Evolutionary conservation across 1,140 invertebrate species (phyloP).

Genomic region (Pemphigus obesinymphae): DNA sequence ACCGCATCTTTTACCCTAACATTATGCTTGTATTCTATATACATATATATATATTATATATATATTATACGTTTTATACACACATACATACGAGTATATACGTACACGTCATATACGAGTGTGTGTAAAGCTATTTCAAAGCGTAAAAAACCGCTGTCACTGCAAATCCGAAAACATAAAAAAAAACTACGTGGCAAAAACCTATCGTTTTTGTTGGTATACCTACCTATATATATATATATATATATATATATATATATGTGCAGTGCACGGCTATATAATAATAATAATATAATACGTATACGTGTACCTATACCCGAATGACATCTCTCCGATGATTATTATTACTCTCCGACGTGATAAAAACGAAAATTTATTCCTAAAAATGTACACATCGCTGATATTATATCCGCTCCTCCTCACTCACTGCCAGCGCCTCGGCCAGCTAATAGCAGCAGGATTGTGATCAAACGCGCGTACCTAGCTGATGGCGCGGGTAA

Average conservation of each 20-base stretch:
- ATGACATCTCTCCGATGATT: not conserved
- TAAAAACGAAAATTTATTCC: not conserved
- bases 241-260: no score
- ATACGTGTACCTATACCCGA: not conserved
- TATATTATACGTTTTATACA: constrained; percentile 5
- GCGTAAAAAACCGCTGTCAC: constrained; percentile 25
- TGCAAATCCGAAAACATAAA: constrained; percentile 26
- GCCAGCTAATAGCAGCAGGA: no score
- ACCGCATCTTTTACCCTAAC: constrained; percentile 39
- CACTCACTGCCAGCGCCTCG: no score
- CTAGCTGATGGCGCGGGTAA: not conserved
- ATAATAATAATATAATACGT: not conserved
- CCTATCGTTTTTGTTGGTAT: not conserved
- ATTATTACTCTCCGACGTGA: not conserved
- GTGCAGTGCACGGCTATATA: not conserved
- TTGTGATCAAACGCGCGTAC: not conserved
- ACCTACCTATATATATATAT: no score
- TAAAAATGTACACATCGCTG: not conserved
- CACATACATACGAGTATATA: not conserved
- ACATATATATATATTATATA: not conserved
- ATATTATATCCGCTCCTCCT: not conserved
- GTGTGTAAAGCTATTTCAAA: constrained; percentile 31
- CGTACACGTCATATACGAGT: not conserved
- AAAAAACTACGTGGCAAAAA: constrained; percentile 23
- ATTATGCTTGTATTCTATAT: not conserved